A percentile compares a stretch with the other conserved stretches of the same genome.
Conservation (phyloP, 1,140 invertebrate genomes). For the Parasteatoda tepidariorum region DNA sequence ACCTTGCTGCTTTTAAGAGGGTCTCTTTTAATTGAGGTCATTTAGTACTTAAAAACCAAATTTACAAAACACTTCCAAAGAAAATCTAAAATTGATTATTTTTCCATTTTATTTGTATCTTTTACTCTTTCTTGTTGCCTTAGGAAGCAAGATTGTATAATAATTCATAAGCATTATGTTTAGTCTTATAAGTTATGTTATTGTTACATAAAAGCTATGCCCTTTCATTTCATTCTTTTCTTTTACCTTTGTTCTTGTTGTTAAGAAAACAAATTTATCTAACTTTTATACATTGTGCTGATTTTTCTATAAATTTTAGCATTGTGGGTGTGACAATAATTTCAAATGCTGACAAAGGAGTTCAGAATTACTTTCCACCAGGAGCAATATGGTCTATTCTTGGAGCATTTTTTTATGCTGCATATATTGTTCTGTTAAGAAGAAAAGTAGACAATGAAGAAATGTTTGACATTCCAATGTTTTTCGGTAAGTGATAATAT, state of each 20-base stretch:
- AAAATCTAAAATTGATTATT: too few relatives aligned
- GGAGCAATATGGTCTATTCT: slow-evolving; percentile 81
- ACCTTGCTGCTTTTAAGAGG: too few relatives aligned
- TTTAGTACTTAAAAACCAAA: too few relatives aligned
- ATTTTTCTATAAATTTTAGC: slow-evolving; percentile 69
- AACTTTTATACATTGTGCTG: too few relatives aligned
- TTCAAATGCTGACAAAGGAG: slow-evolving; percentile 54
- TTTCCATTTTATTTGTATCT: too few relatives aligned
- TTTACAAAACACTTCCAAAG: too few relatives aligned
- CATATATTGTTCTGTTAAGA: slow-evolving; percentile 84
- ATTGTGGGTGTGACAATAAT: slow-evolving; percentile 78
- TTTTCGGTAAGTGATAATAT: slow-evolving; percentile 78
- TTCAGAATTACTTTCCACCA: slow-evolving; percentile 73
- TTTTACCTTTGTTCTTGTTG: background rate
- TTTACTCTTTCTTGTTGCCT: too few relatives aligned
- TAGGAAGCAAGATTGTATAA: too few relatives aligned
- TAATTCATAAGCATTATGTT: too few relatives aligned
- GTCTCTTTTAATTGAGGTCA: too few relatives aligned
- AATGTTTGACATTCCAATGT: slow-evolving; percentile 88
- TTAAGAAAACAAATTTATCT: background rate
- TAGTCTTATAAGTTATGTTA: too few relatives aligned
- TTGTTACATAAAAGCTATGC: too few relatives aligned
- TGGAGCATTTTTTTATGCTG: slow-evolving; percentile 86
- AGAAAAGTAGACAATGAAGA: slow-evolving; percentile 87
- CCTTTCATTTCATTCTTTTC: background rate